Conservation (phyloP, 1,140 invertebrate genomes). For the Matsumurasca onukii region DNA sequence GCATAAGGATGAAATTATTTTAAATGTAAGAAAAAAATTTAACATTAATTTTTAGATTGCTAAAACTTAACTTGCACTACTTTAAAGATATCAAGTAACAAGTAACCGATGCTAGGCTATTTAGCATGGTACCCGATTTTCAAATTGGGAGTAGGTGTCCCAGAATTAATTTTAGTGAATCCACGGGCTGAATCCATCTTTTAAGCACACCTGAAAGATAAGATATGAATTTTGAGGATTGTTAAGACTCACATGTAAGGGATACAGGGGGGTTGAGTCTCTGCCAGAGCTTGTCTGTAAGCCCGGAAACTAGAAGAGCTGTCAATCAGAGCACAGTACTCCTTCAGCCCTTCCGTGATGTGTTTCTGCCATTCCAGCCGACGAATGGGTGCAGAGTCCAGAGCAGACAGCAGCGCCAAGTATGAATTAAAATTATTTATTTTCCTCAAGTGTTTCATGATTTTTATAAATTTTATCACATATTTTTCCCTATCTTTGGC, state of each 20-base stretch:
- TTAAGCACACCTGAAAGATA: too few relatives aligned
- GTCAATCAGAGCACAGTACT: constrained; percentile 94
- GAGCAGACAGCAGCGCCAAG: constrained; percentile 90
- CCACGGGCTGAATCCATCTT: too few relatives aligned
- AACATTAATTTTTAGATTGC: too few relatives aligned
- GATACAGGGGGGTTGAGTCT: constrained; percentile 95
- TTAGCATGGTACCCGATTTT: not conserved
- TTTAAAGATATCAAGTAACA: not conserved
- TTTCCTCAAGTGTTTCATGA: constrained; percentile 96
- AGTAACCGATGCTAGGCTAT: not conserved
- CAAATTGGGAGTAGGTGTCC: not conserved
- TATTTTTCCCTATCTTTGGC: constrained; percentile 95
- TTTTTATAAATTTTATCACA: constrained; percentile 96
- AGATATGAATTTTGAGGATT: too few relatives aligned
- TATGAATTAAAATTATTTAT: constrained; percentile 99
- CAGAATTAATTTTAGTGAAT: too few relatives aligned
- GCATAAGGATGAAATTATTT: too few relatives aligned
- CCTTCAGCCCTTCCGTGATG: constrained; percentile 89
- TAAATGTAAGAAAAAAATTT: too few relatives aligned
- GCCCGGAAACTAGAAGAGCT: constrained; percentile 94
- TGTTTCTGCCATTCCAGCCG: constrained; percentile 94
- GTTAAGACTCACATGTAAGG: constrained; percentile 96
- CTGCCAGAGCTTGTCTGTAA: constrained; percentile 89
- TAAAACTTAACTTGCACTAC: too few relatives aligned
- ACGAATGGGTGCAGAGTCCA: constrained; percentile 94